Percentiles rank a stretch among this genome's conserved stretches.
These are phyloP conservation scores for Elephantulus edwardii DNA, from an alignment of 2,113 vertebrate species.

Conservation along the genomic window DNA sequence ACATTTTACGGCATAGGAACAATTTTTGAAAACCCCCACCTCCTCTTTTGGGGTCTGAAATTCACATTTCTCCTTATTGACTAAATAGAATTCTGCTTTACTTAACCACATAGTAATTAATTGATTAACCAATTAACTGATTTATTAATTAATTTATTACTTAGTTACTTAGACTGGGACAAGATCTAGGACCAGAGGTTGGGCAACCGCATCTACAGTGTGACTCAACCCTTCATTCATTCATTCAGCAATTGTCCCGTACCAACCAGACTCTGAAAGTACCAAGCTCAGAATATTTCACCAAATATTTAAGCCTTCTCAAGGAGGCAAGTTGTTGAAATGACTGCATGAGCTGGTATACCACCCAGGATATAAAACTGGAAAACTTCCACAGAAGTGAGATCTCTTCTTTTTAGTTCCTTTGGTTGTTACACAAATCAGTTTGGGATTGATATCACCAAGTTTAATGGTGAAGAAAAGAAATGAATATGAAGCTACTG, in stretches of 20 bases:
- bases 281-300: background rate
- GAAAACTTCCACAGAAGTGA: slow-evolving; percentile 54
- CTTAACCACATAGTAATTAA: background rate
- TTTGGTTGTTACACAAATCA: slow-evolving; percentile 52
- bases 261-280: background rate
- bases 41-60: background rate
- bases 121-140: no score
- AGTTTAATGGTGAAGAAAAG: slow-evolving; percentile 72
- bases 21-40: background rate
- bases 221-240: background rate
- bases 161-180: background rate
- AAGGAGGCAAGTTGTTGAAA: slow-evolving; percentile 8
- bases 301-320: background rate
- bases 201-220: background rate
- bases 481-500: slow-evolving; percentile 58
- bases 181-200: background rate
- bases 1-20: background rate
- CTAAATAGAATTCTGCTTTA: background rate
- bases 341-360: slow-evolving; percentile 15
- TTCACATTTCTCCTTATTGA: background rate
- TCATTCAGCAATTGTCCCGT: background rate
- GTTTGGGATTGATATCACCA: slow-evolving; percentile 62
- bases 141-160: no score
- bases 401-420: slow-evolving; percentile 41
- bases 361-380: slow-evolving; percentile 40